Evolutionary conservation across 2,888 invertebrate genomes (phyloP).

Genomic region (Loripinus fragilis): DNA sequence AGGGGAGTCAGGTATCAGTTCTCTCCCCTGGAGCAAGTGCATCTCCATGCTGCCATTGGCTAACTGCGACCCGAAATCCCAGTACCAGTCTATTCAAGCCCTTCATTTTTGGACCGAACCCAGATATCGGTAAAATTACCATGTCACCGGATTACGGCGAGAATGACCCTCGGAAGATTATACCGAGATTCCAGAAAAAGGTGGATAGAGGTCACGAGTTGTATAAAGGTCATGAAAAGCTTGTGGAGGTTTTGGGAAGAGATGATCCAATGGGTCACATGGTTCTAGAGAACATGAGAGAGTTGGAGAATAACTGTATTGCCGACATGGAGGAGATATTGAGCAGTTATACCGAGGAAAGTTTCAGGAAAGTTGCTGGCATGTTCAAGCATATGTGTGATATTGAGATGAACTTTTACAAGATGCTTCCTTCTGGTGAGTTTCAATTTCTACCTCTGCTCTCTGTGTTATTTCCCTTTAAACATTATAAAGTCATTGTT

Average conservation of each 20-base stretch:
- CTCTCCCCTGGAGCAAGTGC: slow-evolving; percentile 85
- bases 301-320: slow-evolving; percentile 82
- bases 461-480: no score
- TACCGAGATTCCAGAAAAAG: slow-evolving; percentile 80
- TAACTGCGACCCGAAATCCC: slow-evolving; percentile 92
- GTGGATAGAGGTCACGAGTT: slow-evolving; percentile 86
- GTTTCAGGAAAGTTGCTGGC: slow-evolving; percentile 80
- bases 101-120: slow-evolving; percentile 85
- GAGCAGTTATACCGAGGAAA: slow-evolving; percentile 75
- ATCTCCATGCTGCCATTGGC: slow-evolving; percentile 88
- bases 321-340: slow-evolving; percentile 81
- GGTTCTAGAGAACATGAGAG: slow-evolving; percentile 83
- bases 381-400: slow-evolving; percentile 83
- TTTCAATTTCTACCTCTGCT: no score
- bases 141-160: slow-evolving; percentile 85
- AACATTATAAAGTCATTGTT: no score
- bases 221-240: slow-evolving; percentile 87
- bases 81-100: slow-evolving; percentile 91
- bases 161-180: slow-evolving; percentile 80
- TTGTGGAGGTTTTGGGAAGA: slow-evolving; percentile 68
- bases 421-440: slow-evolving; percentile 10
- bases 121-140: slow-evolving; percentile 83
- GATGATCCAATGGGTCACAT: slow-evolving; percentile 63
- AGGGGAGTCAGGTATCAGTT: slow-evolving; percentile 86
- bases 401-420: slow-evolving; percentile 85